phyloP scores from a whole-genome alignment of 2,797 vertebrate genomes.

The Bradypus variegatus region DNA sequence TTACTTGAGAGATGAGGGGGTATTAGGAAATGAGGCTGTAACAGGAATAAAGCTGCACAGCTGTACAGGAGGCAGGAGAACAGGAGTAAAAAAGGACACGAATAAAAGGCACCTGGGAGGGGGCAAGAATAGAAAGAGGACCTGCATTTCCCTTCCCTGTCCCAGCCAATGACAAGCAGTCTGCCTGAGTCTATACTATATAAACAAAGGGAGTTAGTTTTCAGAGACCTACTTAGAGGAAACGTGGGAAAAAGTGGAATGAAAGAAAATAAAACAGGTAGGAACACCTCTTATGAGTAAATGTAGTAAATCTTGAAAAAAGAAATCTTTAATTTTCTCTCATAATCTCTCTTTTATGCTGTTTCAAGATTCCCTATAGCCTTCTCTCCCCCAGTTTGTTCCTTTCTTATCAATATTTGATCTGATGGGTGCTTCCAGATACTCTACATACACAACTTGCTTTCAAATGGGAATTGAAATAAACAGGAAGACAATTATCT shows the following conservation, averaged over 20 bases:
- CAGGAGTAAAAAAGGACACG: background rate
- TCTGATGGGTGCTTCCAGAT: background rate
- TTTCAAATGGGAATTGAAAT: conserved; percentile 12
- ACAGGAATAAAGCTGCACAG: background rate
- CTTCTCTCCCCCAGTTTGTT: background rate
- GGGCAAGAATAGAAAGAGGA: background rate
- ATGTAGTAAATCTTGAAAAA: background rate
- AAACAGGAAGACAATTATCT: conserved; percentile 40
- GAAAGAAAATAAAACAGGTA: conserved; percentile 14
- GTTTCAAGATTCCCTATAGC: conserved; percentile 10
- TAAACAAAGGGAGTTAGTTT: background rate
- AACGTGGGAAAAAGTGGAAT: background rate
- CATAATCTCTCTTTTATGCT: background rate
- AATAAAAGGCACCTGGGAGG: background rate
- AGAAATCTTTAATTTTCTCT: conserved; percentile 15
- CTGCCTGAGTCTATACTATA: background rate
- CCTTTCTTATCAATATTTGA: background rate
- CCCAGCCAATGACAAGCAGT: background rate
- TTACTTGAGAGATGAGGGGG: background rate
- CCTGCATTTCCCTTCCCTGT: background rate
- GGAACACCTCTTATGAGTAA: background rate
- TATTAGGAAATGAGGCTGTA: background rate
- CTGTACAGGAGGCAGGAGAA: background rate
- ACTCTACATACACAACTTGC: background rate
- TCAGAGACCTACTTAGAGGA: conserved; percentile 6